Evolutionary conservation across 2,113 vertebrate species (phyloP).

Genomic region (Zeus faber): DNA sequence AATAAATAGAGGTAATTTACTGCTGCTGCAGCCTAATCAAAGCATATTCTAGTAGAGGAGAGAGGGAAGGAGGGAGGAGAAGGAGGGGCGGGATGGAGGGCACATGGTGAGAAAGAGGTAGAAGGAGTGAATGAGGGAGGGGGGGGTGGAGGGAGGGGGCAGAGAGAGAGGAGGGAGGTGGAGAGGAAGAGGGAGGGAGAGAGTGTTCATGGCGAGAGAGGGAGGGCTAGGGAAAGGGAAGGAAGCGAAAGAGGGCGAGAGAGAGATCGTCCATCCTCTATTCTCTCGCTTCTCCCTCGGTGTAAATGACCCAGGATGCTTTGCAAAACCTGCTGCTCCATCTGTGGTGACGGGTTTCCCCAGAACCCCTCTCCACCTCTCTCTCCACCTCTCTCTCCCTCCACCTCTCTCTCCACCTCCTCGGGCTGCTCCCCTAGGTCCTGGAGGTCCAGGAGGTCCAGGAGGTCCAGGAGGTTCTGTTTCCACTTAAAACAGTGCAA

Average conservation of each 20-base stretch:
- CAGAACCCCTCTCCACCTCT: slow-evolving; percentile 39
- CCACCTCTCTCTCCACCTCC: neutral
- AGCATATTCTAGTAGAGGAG: neutral
- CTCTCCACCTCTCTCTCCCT: neutral
- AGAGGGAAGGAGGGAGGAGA: slow-evolving; percentile 1
- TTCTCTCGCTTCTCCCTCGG: slow-evolving; percentile 40
- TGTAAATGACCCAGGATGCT: slow-evolving; percentile 51
- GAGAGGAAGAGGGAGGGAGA: no score
- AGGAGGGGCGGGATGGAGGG: neutral
- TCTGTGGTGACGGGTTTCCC: slow-evolving; percentile 49
- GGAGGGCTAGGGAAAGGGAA: no score
- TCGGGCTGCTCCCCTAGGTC: neutral
- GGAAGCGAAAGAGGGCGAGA: neutral
- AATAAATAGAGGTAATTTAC: slow-evolving; percentile 78
- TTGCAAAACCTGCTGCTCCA: slow-evolving; percentile 56
- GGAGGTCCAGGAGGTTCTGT: no score
- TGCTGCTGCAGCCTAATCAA: no score
- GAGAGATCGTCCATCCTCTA: slow-evolving; percentile 5
- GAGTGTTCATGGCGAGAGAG: no score
- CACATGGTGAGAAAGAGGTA: slow-evolving; percentile 19
- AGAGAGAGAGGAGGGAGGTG: neutral
- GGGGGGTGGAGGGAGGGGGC: neutral
- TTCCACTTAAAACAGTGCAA: no score
- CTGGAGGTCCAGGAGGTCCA: no score
- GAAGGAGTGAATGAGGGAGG: neutral